Evolutionary conservation across 2,113 vertebrate species (phyloP), one percentile per base, ranked within the genome.

Genomic region (Notarius lentiginosus): DNA sequence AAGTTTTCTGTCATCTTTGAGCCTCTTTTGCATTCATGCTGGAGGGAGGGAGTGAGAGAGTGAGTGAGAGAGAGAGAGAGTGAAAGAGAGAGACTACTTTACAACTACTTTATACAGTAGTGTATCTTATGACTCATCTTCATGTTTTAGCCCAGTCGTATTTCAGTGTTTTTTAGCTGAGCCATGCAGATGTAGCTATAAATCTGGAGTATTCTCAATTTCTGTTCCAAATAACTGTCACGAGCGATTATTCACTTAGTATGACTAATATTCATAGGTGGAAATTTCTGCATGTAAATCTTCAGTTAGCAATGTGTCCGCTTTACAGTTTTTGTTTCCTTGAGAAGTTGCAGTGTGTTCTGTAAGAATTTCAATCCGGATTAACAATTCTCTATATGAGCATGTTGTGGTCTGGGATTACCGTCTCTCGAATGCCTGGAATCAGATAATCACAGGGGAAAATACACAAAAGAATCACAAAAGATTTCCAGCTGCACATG

Each of bases 291-390:
- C 2, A 17, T 65, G 24, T 27, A n/a, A 51, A 49, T 51, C 41
- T 22, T 24, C 22, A 51, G 72, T 47, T 20, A 47, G 34, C 17
- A 47, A 73, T 11, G 34, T 77, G 75, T 56, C 75, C 24, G 55
- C 12, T n/a, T 22, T 15, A 9, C 65, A 34, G 60, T 70, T 30
- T 41, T 41, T 18, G 22, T 20, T 65, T 66, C 12, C 12, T 85
- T 41, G 15, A 27, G 1, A 56, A n/a, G 11, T 5, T 87, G 84
- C 68, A 82, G 61, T 88, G 88, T 83, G 75, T 83, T 90, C 60
- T 53, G 70, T 84, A 47, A 88, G 92, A 91, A 89, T 60, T 66
- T 22, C n/a, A 88, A 87, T 60, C 79, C 61, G n/a, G 30, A 72
- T 70, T 61, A 82, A 70, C 82, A 30, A 20, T 68, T 30, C 47